Evolutionary conservation across 2,113 vertebrate species (phyloP).

Genomic region (Callopanchax toddi): DNA sequence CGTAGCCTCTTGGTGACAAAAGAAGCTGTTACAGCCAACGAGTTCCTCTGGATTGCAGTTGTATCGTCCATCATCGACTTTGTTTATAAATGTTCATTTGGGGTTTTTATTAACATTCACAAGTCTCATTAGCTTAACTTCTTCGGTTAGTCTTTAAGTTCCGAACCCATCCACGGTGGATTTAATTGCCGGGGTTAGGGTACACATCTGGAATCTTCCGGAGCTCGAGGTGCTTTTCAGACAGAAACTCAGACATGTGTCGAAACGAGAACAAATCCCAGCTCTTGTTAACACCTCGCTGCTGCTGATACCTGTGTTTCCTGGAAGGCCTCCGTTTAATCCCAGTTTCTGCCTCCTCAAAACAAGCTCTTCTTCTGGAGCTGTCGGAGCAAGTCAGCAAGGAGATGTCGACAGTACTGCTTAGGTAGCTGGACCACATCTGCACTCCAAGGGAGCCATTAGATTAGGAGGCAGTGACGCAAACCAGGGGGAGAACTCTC

Average conservation of each 20-base stretch:
- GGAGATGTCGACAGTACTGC: constrained; percentile 22
- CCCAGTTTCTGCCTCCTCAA: constrained; percentile 13
- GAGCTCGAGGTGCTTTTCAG: constrained; percentile 45
- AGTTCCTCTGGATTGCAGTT: constrained; percentile 19
- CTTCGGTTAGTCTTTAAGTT: constrained; percentile 3
- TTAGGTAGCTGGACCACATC: constrained; percentile 59
- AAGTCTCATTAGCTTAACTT: not conserved
- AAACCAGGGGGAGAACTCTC: constrained; percentile 43
- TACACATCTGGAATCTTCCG: constrained; percentile 67
- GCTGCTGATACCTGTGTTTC: constrained; percentile 3
- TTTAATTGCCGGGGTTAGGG: constrained; percentile 48
- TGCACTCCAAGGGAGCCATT: constrained; percentile 67
- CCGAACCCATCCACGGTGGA: constrained; percentile 31
- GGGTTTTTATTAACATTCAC: not conserved
- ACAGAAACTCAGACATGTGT: constrained; percentile 65
- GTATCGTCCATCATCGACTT: constrained; percentile 11
- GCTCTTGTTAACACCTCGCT: constrained; percentile 11
- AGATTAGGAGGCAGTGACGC: constrained; percentile 59
- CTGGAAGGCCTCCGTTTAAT: constrained; percentile 10
- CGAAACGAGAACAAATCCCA: constrained; percentile 35
- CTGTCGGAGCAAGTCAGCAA: constrained; percentile 10
- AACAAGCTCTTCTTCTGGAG: constrained; percentile 21
- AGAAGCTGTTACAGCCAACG: constrained; percentile 12
- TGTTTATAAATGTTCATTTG: not conserved
- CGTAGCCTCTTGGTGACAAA: constrained; percentile 22